phyloP scores from a whole-genome alignment of 2,797 vertebrate species.

The Lepidocolaptes lacrymiger region DNA sequence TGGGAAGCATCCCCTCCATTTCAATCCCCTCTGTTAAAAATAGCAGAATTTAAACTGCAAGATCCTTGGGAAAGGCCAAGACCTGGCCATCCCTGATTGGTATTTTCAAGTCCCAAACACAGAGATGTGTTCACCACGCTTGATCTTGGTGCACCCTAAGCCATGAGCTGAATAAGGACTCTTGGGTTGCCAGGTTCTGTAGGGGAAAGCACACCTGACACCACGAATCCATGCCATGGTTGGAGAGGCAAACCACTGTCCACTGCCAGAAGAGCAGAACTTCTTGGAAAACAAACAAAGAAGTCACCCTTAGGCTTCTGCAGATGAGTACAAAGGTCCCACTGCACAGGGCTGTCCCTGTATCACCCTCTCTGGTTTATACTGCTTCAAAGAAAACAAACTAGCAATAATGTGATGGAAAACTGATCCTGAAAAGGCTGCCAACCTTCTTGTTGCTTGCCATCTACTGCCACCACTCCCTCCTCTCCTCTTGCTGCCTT shows the following conservation, averaged over 20 bases:
- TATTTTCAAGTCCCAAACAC: neutral
- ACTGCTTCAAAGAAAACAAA: neutral
- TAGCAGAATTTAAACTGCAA: neutral
- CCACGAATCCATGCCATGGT: rapidly evolving
- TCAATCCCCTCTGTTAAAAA: neutral
- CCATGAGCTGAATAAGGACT: neutral
- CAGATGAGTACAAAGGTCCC: neutral
- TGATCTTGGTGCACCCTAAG: neutral
- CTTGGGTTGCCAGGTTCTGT: neutral
- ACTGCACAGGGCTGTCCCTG: neutral
- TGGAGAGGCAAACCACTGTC: neutral
- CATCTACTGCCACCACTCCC: neutral
- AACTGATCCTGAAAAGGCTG: neutral
- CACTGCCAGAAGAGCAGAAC: neutral
- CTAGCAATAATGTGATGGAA: rapidly evolving
- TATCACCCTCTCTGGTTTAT: neutral
- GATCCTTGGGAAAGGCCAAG: neutral
- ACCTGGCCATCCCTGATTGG: neutral
- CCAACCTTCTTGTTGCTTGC: neutral
- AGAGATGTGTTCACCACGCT: neutral
- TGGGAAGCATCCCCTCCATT: neutral
- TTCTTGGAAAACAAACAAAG: neutral
- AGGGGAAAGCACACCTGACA: neutral
- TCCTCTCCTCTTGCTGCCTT: neutral
- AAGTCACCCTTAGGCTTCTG: neutral